A percentile compares a stretch with the other conserved stretches of the same genome.
phyloP scores from a whole-genome alignment of 2,888 invertebrate species.

The Diplazon laetatorius region DNA sequence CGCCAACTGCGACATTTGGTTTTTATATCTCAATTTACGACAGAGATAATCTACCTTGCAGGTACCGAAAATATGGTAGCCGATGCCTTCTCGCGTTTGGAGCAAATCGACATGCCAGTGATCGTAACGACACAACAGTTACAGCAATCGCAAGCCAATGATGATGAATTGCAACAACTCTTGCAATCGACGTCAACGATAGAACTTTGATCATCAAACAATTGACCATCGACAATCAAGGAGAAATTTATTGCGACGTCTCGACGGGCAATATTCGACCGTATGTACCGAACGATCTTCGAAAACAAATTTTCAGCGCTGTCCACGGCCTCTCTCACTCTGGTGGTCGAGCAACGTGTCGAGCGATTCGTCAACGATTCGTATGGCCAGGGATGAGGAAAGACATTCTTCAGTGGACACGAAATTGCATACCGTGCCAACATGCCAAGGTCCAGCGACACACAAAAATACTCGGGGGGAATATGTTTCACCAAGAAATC shows the following conservation, averaged over 20 bases:
- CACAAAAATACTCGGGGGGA: constrained; percentile 60
- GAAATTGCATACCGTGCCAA: constrained; percentile 72
- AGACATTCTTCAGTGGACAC: constrained; percentile 69
- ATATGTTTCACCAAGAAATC: constrained; percentile 64
- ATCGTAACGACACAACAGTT: constrained; percentile 8
- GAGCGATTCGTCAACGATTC: constrained; percentile 63
- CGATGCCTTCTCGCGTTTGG: constrained; percentile 31
- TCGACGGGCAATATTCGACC: constrained; percentile 35
- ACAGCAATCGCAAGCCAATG: constrained; percentile 2
- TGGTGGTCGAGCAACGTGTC: constrained; percentile 49
- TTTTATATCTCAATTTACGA: constrained; percentile 31
- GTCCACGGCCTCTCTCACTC: constrained; percentile 59
- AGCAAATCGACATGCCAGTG: constrained; percentile 12
- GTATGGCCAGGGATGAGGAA: no score
- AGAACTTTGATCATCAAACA: constrained; percentile 29
- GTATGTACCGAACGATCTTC: constrained; percentile 54
- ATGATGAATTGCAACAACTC: constrained; percentile 15
- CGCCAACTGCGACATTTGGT: constrained; percentile 17
- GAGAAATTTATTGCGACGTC: constrained; percentile 39
- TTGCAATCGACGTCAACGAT: constrained; percentile 4
- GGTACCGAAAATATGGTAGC: constrained; percentile 34
- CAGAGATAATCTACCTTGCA: constrained; percentile 8
- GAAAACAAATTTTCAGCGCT: constrained; percentile 41
- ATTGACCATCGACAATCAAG: constrained; percentile 16
- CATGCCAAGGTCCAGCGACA: constrained; percentile 71